Conservation (phyloP, 2,797 vertebrate species). For the Botia almorhae region DNA sequence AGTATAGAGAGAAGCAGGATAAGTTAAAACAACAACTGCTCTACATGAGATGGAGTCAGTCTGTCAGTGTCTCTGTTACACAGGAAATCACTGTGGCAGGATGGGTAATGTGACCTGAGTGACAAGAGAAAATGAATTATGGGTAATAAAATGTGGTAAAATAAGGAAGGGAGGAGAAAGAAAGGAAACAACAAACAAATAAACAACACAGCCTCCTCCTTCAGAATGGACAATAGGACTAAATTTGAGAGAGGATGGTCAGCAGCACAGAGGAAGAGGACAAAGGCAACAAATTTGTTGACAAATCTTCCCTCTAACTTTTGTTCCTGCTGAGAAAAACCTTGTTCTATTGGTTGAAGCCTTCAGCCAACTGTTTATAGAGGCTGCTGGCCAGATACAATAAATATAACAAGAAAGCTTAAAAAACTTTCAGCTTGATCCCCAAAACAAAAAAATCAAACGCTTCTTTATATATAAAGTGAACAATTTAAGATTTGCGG, state of each 20-base stretch:
- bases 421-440: neutral
- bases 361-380: neutral
- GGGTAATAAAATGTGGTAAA: neutral
- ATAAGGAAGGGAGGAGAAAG: slow-evolving; percentile 30
- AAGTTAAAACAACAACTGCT: slow-evolving; percentile 43
- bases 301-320: neutral
- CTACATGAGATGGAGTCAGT: slow-evolving; percentile 35
- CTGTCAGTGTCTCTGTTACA: slow-evolving; percentile 21
- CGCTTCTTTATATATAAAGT: neutral
- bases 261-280: neutral
- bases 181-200: slow-evolving; percentile 11
- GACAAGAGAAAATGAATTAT: slow-evolving; percentile 40
- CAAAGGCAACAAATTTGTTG: neutral
- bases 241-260: neutral
- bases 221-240: neutral
- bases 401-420: neutral
- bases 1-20: slow-evolving; percentile 49
- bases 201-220: neutral
- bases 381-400: neutral
- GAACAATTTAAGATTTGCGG: neutral
- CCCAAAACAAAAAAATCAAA: neutral
- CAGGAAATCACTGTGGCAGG: slow-evolving; percentile 28
- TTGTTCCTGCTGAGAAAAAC: neutral
- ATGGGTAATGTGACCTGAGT: slow-evolving; percentile 33
- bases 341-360: neutral